Conservation (phyloP, 2,113 vertebrate species). For the Melierax canorus region DNA sequence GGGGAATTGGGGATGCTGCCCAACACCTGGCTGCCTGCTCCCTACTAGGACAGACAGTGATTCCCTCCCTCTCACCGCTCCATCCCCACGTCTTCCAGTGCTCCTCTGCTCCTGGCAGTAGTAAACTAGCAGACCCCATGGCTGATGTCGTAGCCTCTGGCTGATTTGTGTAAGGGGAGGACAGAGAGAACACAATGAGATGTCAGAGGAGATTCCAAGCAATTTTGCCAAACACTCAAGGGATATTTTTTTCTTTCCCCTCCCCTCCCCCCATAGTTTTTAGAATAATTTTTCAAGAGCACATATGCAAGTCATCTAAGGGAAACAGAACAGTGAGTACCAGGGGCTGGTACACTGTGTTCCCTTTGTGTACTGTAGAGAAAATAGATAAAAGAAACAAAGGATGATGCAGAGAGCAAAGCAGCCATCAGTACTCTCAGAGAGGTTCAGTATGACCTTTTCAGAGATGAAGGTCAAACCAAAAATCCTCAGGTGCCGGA, state of each 20-base stretch:
- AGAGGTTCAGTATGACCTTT: conserved; percentile 38
- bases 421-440: conserved; percentile 31
- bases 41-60: neutral
- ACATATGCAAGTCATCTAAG: conserved; percentile 74
- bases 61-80: neutral
- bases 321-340: conserved; percentile 69
- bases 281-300: conserved; percentile 70
- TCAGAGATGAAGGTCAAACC: conserved; percentile 47
- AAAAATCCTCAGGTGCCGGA: conserved; percentile 54
- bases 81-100: neutral
- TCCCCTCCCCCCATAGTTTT: conserved; percentile 58
- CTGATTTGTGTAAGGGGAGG: conserved; percentile 2
- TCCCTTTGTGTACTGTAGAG: conserved; percentile 45
- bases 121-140: neutral
- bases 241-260: conserved; percentile 58
- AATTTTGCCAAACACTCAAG: conserved; percentile 66
- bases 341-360: conserved; percentile 64
- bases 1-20: neutral
- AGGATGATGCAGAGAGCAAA: conserved; percentile 43
- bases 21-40: neutral
- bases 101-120: neutral
- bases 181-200: conserved; percentile 50
- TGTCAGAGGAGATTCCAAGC: conserved; percentile 67
- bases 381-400: conserved; percentile 58
- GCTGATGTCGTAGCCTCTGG: neutral